Base-by-base conservation (phyloP, 2,113 vertebrate genomes). In the Oceanites oceanicus region DNA sequence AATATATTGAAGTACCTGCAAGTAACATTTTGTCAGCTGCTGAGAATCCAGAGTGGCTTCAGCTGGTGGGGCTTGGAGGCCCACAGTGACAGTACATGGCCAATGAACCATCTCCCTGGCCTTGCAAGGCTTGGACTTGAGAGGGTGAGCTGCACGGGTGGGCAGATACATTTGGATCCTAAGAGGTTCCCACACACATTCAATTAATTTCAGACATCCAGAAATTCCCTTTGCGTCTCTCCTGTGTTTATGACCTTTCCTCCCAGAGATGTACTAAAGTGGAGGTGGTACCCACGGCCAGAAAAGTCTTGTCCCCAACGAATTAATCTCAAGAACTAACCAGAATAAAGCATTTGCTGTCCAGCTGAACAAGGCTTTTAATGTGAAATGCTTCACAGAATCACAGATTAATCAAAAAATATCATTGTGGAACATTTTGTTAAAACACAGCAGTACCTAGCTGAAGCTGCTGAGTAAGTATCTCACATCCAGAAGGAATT, bases 401-500 rank as follows among this genome's bases (percentile, higher is more conserved):
- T 25, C 25, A 70, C 27, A 72, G 61, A 70, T 49, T 75, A 20
- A 36, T 78, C n/a, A 42, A 32, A 87, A 92, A 88, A 58, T 34
- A 34, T 7, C 7, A 29, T 4, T 27, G 50, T 70, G 44, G 49
- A 66, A 79, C 38, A 17, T 62, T 66, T 68, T 93, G 42, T 38
- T 93, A 65, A 79, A 95, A 58, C 55, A 44, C n/a, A 90, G 22
- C 34, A 23, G 23, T 88, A 72, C 58, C 21, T 85, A 78, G 83
- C 52, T 47, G 68, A 96, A 87, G 59, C 50, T 94, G 68, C 34
- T 82, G 68, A 67, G 32, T 74, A 84, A 40, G 30, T 87, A 75
- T 94, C 84, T 95, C 49, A 79, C 47, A 68, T 56, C 18, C 15
- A 94, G 74, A 92, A 91, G 40, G 58, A 82, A 82, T 83, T 94